Evolutionary conservation across 2,888 invertebrate genomes (phyloP), one percentile per base, ranked within the genome.

Genomic region (Cantharis rufa): DNA sequence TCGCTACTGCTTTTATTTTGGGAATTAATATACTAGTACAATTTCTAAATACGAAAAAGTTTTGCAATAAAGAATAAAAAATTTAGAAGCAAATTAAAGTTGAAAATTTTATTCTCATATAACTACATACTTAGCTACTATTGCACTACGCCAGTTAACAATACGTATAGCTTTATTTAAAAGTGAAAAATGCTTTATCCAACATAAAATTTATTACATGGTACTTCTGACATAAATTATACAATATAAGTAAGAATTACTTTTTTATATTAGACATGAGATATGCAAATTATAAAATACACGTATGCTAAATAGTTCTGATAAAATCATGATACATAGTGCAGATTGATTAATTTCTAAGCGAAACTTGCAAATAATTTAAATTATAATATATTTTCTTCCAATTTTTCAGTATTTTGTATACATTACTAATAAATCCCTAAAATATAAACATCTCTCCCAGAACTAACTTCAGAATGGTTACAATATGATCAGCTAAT

Each of bases 231-330:
- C 64, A 66, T 66, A 66, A 66, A 66, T 66, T 66, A 66, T 66
- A 66, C 24, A 66, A 66, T 66, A 18, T 18, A 18, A 66, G 61
- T 61, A 70, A 21, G 70, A 70, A 70, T 61, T 70, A 21, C 21
- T 18, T 70, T 70, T 48, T 70, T 28, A 70, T 70, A 61, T 70
- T 70, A 18, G 70, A 61, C 27, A 70, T 70, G 27, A 28, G 48
- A 70, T 48, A 32, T 70, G 62, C 48, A 70, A 70, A 61, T 70
- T 70, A 32, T 21, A 70, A 70, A 21, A 70, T 63, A 72, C 21
- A 18, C 64, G 64, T 66, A 66, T 66, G 64, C 64, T 21, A 66
- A 66, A 16, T 24, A 66, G 21, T 66, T 24, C 10, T 9, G 64
- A 66, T 66, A 66, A 66, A 66, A 66, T 66, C 64, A 66, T 21